phyloP scores from a whole-genome alignment of 2,113 vertebrate species.

The Paracanthobrama guichenoti region DNA sequence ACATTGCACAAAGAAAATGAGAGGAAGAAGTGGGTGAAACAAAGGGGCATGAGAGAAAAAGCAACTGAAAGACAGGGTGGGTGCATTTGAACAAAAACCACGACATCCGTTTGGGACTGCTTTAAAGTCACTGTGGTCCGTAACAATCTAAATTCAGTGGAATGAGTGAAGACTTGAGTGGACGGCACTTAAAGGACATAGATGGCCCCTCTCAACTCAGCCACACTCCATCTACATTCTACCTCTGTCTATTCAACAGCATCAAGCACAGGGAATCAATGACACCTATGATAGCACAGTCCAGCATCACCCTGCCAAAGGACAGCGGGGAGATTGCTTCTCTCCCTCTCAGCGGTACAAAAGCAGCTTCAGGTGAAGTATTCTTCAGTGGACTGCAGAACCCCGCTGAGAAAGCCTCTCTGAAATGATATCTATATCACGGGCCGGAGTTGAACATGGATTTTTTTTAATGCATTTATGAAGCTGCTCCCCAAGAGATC shows the following conservation, averaged over 20 bases:
- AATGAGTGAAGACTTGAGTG: conserved; percentile 46
- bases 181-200: conserved; percentile 42
- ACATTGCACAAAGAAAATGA: conserved; percentile 2
- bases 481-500: conserved; percentile 2
- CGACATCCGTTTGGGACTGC: neutral
- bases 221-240: conserved; percentile 41
- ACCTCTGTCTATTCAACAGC: conserved; percentile 19
- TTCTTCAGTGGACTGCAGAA: conserved; percentile 14
- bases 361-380: conserved; percentile 28
- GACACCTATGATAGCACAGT: conserved; percentile 30
- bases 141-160: conserved; percentile 47
- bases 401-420: conserved; percentile 35
- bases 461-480: conserved; percentile 37
- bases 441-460: conserved; percentile 1
- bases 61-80: conserved; percentile 8
- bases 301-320: conserved; percentile 25
- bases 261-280: conserved; percentile 32
- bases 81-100: neutral
- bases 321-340: conserved; percentile 39
- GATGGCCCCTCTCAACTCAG: conserved; percentile 30
- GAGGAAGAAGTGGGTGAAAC: conserved; percentile 32
- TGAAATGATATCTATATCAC: conserved; percentile 38
- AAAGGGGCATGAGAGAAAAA: conserved; percentile 22
- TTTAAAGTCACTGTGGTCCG: conserved; percentile 38
- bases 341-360: conserved; percentile 15